A percentile compares a stretch with the other conserved stretches of the same genome.
Conservation (phyloP, 1,140 invertebrate genomes). For the Triops longicaudatus region DNA sequence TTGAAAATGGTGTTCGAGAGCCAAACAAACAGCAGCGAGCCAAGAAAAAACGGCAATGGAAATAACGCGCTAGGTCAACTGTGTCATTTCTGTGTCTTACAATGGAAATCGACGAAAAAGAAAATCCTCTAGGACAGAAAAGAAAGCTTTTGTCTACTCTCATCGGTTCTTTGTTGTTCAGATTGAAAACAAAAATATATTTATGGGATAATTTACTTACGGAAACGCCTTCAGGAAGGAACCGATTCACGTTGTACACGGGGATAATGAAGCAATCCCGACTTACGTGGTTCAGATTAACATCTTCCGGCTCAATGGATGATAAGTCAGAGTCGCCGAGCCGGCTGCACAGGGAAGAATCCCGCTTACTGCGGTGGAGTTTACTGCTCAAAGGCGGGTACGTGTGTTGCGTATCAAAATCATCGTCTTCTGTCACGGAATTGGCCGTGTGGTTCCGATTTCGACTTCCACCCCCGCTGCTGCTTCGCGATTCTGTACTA, state of each 20-base stretch:
- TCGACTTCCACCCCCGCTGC: constrained; percentile 5
- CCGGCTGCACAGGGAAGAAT: background rate
- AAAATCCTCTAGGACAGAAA: background rate
- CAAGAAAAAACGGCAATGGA: background rate
- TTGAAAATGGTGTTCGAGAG: background rate
- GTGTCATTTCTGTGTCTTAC: no score
- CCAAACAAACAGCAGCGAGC: background rate
- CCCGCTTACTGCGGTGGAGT: background rate
- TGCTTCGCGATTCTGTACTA: background rate
- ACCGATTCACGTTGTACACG: constrained; percentile 69
- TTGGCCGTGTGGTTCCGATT: constrained; percentile 16
- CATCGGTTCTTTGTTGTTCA: background rate
- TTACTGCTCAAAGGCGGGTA: constrained; percentile 1
- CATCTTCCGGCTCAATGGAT: constrained; percentile 24
- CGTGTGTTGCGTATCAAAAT: background rate
- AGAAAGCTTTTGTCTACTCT: background rate
- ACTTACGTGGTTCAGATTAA: constrained; percentile 27
- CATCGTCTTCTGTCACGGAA: constrained; percentile 17
- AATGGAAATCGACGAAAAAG: background rate
- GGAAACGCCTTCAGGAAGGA: constrained; percentile 74
- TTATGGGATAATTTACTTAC: constrained; percentile 45
- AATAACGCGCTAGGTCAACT: no score
- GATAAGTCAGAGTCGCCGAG: constrained; percentile 23
- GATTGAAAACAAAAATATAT: background rate
- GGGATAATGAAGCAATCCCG: constrained; percentile 84